Evolutionary conservation across 2,797 vertebrate genomes (phyloP).

Genomic region (Eremophila alpestris): DNA sequence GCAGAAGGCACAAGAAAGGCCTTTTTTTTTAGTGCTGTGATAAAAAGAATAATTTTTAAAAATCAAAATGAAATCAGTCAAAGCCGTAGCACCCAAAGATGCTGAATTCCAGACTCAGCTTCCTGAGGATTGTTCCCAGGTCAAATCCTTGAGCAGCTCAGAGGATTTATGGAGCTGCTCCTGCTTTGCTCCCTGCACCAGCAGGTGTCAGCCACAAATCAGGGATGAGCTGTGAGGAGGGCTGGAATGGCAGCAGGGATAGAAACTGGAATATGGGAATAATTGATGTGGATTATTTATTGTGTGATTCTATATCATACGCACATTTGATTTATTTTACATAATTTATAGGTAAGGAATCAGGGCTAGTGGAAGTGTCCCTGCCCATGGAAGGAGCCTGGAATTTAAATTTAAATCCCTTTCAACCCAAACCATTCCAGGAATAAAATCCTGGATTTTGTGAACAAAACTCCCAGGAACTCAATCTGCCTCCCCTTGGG

Average conservation of each 20-base stretch:
- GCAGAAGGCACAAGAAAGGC: not conserved
- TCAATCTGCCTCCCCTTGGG: fast-evolving
- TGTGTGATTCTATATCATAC: fast-evolving
- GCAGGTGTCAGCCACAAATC: slow-evolving; percentile 33
- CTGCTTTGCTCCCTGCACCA: not conserved
- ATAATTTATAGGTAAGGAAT: fast-evolving
- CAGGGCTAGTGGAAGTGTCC: too few species aligned
- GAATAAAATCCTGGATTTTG: not conserved
- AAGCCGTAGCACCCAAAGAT: fast-evolving
- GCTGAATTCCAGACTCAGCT: fast-evolving
- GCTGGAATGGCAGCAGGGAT: fast-evolving
- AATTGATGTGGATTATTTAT: fast-evolving
- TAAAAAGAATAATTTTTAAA: not conserved
- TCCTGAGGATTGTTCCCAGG: not conserved
- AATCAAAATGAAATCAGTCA: not conserved
- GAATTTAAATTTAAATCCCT: not conserved
- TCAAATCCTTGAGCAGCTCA: fast-evolving
- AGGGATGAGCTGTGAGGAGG: not conserved
- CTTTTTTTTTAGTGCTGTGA: not conserved
- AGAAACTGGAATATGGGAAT: not conserved
- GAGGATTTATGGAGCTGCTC: not conserved
- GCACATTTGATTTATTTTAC: not conserved
- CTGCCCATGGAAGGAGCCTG: not conserved
- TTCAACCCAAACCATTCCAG: not conserved
- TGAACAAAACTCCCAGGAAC: not conserved